These are phyloP conservation scores for Poecilia gillii DNA, from an alignment of 2,797 vertebrate species.

Conservation along the genomic window DNA sequence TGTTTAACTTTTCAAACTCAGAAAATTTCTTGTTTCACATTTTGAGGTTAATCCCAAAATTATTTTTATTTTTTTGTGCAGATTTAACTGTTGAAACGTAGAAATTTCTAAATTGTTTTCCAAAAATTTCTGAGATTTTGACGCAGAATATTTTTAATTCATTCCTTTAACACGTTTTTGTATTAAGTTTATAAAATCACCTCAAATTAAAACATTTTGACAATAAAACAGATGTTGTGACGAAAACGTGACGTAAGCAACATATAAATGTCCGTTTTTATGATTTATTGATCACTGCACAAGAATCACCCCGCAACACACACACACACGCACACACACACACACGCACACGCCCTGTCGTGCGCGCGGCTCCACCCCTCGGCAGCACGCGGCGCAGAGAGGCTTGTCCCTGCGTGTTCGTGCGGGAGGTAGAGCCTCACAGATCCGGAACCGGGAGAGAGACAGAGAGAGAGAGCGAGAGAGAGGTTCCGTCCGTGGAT, in stretches of 20 bases:
- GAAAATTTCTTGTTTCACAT: too few relatives aligned
- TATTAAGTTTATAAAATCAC: too few relatives aligned
- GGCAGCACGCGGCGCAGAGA: slow-evolving; percentile 52
- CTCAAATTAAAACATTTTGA: background rate
- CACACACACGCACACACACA: background rate
- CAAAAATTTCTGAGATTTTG: too few relatives aligned
- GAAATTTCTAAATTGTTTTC: too few relatives aligned
- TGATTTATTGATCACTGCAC: background rate
- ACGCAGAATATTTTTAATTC: too few relatives aligned
- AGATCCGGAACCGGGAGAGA: background rate
- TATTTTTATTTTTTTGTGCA: too few relatives aligned
- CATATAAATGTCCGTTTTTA: background rate
- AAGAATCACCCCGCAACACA: background rate
- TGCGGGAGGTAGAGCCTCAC: slow-evolving; percentile 36
- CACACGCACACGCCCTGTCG: background rate
- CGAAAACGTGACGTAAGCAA: background rate
- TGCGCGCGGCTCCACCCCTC: slow-evolving; percentile 20
- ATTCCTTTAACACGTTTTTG: too few relatives aligned
- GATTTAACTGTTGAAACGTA: too few relatives aligned
- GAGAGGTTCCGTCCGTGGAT: slow-evolving; percentile 12
- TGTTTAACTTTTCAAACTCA: too few relatives aligned
- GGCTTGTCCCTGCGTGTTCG: slow-evolving; percentile 90
- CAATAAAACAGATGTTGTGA: background rate
- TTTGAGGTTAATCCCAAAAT: too few relatives aligned
- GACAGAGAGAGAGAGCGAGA: slow-evolving; percentile 1